phyloP scores from a whole-genome alignment of 1,140 invertebrate genomes.

The Yoshiicerus persimilis region DNA sequence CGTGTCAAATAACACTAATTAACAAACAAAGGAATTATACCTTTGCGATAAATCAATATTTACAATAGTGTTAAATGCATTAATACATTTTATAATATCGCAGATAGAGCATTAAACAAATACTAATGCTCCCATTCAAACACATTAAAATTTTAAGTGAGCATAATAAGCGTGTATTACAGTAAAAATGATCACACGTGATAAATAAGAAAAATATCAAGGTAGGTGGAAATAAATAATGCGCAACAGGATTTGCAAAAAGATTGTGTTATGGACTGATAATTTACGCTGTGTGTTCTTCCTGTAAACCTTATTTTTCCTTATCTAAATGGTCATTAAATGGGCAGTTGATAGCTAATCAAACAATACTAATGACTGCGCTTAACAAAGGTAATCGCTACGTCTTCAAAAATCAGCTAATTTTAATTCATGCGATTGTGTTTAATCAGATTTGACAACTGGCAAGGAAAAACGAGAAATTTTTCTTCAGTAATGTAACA shows the following conservation, averaged over 20 bases:
- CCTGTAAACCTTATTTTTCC: background rate
- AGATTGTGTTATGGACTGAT: too few species aligned
- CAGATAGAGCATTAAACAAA: background rate
- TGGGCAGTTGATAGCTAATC: background rate
- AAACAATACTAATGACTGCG: background rate
- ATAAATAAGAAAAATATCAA: too few species aligned
- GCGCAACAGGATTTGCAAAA: too few species aligned
- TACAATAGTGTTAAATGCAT: background rate
- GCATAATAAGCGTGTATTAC: background rate
- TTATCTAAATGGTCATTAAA: background rate
- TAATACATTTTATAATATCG: background rate
- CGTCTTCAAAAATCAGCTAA: too few species aligned
- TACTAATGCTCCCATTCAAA: background rate
- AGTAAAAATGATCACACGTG: background rate
- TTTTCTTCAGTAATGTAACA: too few species aligned
- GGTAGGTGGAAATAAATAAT: too few species aligned
- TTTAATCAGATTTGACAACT: background rate
- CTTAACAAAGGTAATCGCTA: background rate
- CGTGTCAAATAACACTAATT: background rate
- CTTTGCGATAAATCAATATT: background rate
- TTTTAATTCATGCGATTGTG: too few species aligned
- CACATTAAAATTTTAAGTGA: background rate
- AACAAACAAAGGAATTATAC: background rate
- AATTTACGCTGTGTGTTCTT: background rate
- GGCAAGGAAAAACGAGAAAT: background rate